A percentile compares a stretch with the other conserved stretches of the same genome.
These are phyloP conservation scores for Caenorhabditis drosophilae DNA, from an alignment of 2,888 invertebrate species.

Conservation along the genomic window DNA sequence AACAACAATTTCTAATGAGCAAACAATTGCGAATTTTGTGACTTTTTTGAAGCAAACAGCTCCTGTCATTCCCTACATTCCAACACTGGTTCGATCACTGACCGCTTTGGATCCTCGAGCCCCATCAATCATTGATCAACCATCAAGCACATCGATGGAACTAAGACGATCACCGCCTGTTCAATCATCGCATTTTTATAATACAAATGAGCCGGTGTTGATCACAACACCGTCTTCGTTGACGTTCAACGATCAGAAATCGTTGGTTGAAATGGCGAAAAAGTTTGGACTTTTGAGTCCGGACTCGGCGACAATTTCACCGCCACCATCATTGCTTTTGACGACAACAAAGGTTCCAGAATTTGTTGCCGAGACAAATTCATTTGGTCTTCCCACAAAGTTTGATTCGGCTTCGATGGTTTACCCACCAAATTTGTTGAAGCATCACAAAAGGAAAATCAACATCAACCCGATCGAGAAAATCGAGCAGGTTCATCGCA, in stretches of 20 bases:
- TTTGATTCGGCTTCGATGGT: constrained; percentile 19
- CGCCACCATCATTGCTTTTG: constrained; percentile 7
- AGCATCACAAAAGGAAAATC: constrained; percentile 20
- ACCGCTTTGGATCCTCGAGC: constrained; percentile 40
- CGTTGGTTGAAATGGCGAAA: constrained; percentile 34
- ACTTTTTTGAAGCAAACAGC: constrained; percentile 53
- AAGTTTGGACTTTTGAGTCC: constrained; percentile 37
- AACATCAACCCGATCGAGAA: constrained; percentile 29
- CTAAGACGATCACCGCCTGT: constrained; percentile 37
- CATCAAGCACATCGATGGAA: constrained; percentile 2
- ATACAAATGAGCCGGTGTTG: constrained; percentile 29
- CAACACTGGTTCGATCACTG: constrained; percentile 47
- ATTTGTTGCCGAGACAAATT: constrained; percentile 9
- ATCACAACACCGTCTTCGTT: constrained; percentile 1
- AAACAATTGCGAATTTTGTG: constrained; percentile 50
- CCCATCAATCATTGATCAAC: constrained; percentile 1
- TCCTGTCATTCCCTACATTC: constrained; percentile 55
- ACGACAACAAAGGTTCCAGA: background rate
- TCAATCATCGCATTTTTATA: constrained; percentile 34
- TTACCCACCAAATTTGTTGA: constrained; percentile 39
- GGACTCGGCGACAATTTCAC: background rate
- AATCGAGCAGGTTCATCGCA: constrained; percentile 46
- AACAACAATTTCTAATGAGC: constrained; percentile 11
- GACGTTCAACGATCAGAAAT: constrained; percentile 4
- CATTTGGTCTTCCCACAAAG: constrained; percentile 30